Base-by-base conservation (phyloP, 30 jellyfish, hydroid and myxozoan genomes). In the Aurelia sp. region DNA sequence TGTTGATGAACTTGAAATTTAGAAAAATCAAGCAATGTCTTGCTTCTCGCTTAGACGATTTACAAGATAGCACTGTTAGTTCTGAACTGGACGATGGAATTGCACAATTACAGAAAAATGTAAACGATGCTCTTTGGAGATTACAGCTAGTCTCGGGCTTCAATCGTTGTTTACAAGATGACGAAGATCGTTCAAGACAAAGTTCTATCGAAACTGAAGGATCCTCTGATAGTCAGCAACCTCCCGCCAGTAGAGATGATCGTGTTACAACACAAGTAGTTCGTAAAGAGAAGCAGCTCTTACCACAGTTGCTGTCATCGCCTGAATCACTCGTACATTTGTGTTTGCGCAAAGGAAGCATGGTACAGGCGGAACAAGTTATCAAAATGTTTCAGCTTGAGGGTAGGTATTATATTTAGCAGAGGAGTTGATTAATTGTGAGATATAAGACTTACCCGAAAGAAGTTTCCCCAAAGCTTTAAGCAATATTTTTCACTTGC, bases 291-390 rank as follows among this genome's bases (percentile, higher is more conserved):
- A 77, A 62, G 66, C 74, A 65, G 18, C 35, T 84, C 75, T 27
- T 84, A 40, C 47, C 93, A 4, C 86, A 66, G 35, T 87, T 96
- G 99, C 90, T 96, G 27, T 86, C 96, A 16, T 76, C 98, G 12
- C 88, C 98, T 40, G 96, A 87, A 51, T 80, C 97, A 4, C 90
- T 96, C 8, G 99, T 91, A 4, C 86, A 96, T 68, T 62, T 96
- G 78, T 85, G 97, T 17, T 74, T 90, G 72, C 84, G 80, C 59
- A 90, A 85, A 55, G 95, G 93, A 35, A 88, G 87, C 44, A 12
- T 70, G 30, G 51, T 90, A n/a, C 97, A 90, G 72, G 99, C 98
- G 47, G 70, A 96, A 59, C 97, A 96, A 64, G 99, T 96, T 77
- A 90, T 96, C 53, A 81, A 96, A 67, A 91, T 96, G 95, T 90